Evolutionary conservation across 2,888 invertebrate genomes (phyloP).

Genomic region (Epistrophella euchroma): DNA sequence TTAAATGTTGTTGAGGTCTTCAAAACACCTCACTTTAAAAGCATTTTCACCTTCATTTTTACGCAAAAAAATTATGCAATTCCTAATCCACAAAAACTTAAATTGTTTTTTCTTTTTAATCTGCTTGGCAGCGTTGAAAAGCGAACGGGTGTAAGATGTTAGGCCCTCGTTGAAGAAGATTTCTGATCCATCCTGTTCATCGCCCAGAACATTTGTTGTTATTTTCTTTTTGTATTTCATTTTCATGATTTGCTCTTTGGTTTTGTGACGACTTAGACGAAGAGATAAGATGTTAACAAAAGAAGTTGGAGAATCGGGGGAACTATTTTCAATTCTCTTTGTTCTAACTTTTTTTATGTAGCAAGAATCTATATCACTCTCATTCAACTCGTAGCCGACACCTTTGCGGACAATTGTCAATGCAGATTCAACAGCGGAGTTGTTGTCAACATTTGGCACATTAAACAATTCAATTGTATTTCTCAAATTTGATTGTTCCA

Average conservation of each 20-base stretch:
- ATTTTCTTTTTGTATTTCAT: constrained; percentile 1
- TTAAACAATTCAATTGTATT: constrained; percentile 32
- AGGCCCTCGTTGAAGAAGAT: constrained; percentile 11
- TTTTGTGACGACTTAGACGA: too few relatives aligned
- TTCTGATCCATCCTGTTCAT: constrained; percentile 13
- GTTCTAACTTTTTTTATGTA: constrained; percentile 26
- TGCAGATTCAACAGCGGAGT: constrained; percentile 23
- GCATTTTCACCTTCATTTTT: not conserved
- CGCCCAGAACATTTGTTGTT: constrained; percentile 5
- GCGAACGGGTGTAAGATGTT: not conserved
- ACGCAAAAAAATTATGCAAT: too few relatives aligned
- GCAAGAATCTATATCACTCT: constrained; percentile 27
- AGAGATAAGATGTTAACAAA: too few relatives aligned
- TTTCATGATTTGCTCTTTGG: constrained; percentile 23
- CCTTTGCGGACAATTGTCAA: constrained; percentile 27
- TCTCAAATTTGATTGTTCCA: constrained; percentile 14
- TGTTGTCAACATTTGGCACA: constrained; percentile 23
- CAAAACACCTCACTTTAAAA: constrained; percentile 24
- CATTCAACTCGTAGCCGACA: constrained; percentile 3
- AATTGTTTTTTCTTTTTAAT: too few relatives aligned
- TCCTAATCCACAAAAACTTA: too few relatives aligned
- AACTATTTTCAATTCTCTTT: not conserved
- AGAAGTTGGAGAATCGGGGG: not conserved
- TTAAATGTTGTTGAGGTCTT: not conserved
- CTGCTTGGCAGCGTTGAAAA: too few relatives aligned